Evolutionary conservation across 2,113 vertebrate genomes (phyloP).

Genomic region (Trichomycterus rosablanca): DNA sequence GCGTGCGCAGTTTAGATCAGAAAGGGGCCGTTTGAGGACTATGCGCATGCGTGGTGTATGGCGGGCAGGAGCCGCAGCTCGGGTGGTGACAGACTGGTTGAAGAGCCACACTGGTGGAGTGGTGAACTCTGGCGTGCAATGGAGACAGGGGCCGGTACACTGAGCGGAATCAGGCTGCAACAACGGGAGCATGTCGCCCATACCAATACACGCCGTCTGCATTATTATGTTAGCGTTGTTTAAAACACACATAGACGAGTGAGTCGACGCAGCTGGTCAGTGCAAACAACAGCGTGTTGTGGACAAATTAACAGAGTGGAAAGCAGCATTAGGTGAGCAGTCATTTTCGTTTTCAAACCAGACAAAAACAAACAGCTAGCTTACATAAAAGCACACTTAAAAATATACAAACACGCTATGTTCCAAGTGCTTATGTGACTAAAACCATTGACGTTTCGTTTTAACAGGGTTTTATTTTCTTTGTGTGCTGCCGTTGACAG

Average conservation of each 20-base stretch:
- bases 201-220: constrained; percentile 33
- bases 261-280: constrained; percentile 21
- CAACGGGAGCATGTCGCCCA: constrained; percentile 51
- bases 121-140: constrained; percentile 56
- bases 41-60: constrained; percentile 11
- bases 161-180: constrained; percentile 44
- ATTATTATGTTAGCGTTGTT: constrained; percentile 13
- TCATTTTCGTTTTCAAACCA: constrained; percentile 21
- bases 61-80: constrained; percentile 34
- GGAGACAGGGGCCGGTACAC: constrained; percentile 56
- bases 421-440: too few relatives aligned
- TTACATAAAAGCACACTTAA: not conserved
- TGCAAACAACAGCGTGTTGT: constrained; percentile 40
- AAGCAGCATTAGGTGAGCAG: constrained; percentile 41
- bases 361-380: constrained; percentile 3
- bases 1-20: constrained; percentile 4
- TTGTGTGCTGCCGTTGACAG: constrained; percentile 20
- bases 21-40: not conserved
- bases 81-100: constrained; percentile 40
- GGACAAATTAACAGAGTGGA: constrained; percentile 25
- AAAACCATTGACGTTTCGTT: too few relatives aligned
- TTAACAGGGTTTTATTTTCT: constrained; percentile 6
- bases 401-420: too few relatives aligned
- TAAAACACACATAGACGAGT: constrained; percentile 5
- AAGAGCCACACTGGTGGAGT: constrained; percentile 38